These are phyloP conservation scores for Drosophila subobscura DNA, from an alignment of 1,140 invertebrate genomes.

Conservation along the genomic window DNA sequence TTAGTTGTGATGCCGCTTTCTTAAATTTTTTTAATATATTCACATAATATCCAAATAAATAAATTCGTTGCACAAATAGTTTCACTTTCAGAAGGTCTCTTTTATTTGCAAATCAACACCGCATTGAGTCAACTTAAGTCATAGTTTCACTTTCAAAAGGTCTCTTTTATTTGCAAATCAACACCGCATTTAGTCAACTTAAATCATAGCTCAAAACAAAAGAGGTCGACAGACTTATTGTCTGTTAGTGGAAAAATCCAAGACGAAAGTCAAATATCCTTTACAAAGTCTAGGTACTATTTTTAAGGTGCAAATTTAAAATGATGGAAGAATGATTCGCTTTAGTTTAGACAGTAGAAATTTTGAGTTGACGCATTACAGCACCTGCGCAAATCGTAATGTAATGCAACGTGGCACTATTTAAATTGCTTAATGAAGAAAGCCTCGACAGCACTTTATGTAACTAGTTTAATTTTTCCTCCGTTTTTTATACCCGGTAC, in stretches of 20 bases:
- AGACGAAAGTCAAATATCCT: conserved; percentile 11
- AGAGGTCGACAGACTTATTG: neutral
- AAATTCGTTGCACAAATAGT: conserved; percentile 44
- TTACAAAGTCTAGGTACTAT: neutral
- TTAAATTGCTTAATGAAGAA: conserved; percentile 26
- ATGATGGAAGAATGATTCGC: neutral
- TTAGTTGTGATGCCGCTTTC: neutral
- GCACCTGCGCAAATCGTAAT: conserved; percentile 10
- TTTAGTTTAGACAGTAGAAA: too few relatives aligned
- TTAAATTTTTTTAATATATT: too few relatives aligned
- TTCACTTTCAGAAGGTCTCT: conserved; percentile 45
- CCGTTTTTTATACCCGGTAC: conserved; percentile 1
- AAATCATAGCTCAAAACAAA: conserved; percentile 1
- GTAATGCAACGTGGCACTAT: conserved; percentile 3
- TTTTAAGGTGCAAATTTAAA: neutral
- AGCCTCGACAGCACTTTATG: conserved; percentile 35
- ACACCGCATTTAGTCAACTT: conserved; percentile 17
- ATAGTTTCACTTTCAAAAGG: conserved; percentile 45
- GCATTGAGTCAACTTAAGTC: conserved; percentile 19
- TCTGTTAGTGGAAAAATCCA: too few relatives aligned
- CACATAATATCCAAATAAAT: neutral
- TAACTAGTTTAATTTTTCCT: conserved; percentile 56
- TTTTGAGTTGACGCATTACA: neutral
- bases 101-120: conserved; percentile 12
- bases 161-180: conserved; percentile 28